Evolutionary conservation across 2,888 invertebrate genomes (phyloP), one percentile per base, ranked within the genome.

Genomic region (Frankliniella fusca): DNA sequence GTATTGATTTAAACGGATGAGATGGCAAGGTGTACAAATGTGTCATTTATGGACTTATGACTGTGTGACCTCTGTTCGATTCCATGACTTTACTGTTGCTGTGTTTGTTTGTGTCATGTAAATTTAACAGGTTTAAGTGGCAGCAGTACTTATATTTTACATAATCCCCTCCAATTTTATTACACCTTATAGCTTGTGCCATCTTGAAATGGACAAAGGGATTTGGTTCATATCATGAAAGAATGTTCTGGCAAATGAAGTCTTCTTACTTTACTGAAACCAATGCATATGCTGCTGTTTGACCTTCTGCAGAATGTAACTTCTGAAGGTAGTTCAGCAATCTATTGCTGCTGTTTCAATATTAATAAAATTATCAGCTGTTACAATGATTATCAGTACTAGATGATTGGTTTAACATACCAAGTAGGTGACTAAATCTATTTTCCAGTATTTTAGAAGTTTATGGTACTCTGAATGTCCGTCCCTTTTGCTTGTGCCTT

Each of bases 281-380:
- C n/a, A 15, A 18, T 15, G 7, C 15, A 15, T 54, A 1, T 18
- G 15, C n/a, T 15, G 18, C 61, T 61, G 61, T 61, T 61, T 20
- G 0, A 18, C 7, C n/a, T 61, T n/a, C 18, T 61, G 11, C 20
- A 15, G 61, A 61, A 61, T 61, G 18, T 54, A 54, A 7, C 7
- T n/a, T 61, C 7, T 61, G 15, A 20, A n/a, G 18, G 3, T 48
- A 76, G 79, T 70, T 49, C 38, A 27, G 12, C 20, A 15, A 23
- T 50, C 50, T 82, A 90, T 90, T 90, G 90, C 90, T 90, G 90
- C 90, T 90, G 90, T 3, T 76, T 27, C 27, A 27, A 27, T 27
- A 23, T n/a, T 76, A 27, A 11, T 27, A 27, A 27, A 27, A 23
- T 70, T 11, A 23, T 70, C 11, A 23, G 5, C 70, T 70, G 11